A percentile compares a stretch with the other conserved stretches of the same genome.
Conservation (phyloP, 2,113 vertebrate genomes). For the Silurus asotus region DNA sequence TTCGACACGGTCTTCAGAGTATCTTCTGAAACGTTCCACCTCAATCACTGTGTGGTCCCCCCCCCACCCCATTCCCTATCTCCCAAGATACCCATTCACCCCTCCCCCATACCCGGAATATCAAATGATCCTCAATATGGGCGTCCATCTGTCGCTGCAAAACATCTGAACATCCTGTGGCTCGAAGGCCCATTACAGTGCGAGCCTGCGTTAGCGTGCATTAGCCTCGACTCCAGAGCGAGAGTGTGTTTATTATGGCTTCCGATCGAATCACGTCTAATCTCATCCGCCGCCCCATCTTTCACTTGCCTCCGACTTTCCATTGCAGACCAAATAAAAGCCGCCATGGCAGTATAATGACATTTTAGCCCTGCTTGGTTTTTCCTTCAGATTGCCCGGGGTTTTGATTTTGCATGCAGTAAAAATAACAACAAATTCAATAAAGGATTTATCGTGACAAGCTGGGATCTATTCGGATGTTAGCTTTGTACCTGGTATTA, state of each 20-base stretch:
- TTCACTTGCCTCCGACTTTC: neutral
- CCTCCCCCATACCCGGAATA: constrained; percentile 20
- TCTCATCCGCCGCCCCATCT: constrained; percentile 21
- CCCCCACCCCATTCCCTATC: neutral
- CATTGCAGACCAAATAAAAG: constrained; percentile 3
- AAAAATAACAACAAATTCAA: neutral
- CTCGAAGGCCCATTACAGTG: constrained; percentile 22
- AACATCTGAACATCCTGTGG: constrained; percentile 1
- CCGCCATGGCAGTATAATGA: neutral
- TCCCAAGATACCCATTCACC: neutral
- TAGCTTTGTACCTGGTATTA: neutral
- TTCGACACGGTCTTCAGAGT: neutral
- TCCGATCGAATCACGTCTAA: constrained; percentile 49
- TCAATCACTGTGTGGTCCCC: neutral
- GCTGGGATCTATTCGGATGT: neutral
- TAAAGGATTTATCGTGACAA: neutral
- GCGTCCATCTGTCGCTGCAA: constrained; percentile 55
- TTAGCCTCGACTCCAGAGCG: constrained; percentile 37
- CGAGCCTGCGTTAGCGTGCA: constrained; percentile 25
- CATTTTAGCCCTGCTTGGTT: constrained; percentile 20
- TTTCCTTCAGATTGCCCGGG: neutral
- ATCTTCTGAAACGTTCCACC: neutral
- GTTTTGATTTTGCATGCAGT: neutral
- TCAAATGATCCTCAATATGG: constrained; percentile 51
- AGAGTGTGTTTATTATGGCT: constrained; percentile 48